Percentiles rank a stretch among this genome's conserved stretches.
Evolutionary conservation across 2,888 invertebrate genomes (phyloP).

Genomic region (Incurvaria masculella): DNA sequence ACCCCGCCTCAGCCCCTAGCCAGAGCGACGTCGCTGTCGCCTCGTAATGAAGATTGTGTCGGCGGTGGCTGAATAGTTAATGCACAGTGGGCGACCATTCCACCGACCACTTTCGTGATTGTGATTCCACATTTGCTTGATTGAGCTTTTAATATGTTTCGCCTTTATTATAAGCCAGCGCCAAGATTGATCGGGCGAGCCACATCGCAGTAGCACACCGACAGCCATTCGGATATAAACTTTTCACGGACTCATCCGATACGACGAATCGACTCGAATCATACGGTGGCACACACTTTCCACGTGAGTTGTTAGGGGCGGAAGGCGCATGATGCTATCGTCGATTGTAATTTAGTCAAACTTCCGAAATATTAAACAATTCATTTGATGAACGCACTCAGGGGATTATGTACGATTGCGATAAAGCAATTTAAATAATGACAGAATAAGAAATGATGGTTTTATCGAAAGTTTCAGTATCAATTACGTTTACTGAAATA

Average conservation of each 20-base stretch:
- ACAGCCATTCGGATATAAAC: neutral
- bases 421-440: no score
- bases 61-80: conserved; percentile 50
- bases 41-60: conserved; percentile 52
- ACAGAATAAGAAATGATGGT: no score
- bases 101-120: conserved; percentile 39
- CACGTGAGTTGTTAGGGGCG: no score
- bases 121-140: conserved; percentile 57
- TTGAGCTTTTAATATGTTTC: conserved; percentile 56
- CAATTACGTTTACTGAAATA: no score
- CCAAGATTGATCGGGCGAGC: neutral
- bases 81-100: conserved; percentile 42
- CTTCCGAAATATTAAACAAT: no score
- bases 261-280: no score
- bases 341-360: no score
- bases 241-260: neutral
- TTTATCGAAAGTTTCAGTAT: no score
- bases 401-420: no score
- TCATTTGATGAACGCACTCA: no score
- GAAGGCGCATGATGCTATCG: no score
- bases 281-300: no score
- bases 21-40: neutral
- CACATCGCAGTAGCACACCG: neutral
- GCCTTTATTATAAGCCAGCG: conserved; percentile 16
- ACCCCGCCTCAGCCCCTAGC: neutral